A percentile compares a stretch with the other conserved stretches of the same genome.
phyloP scores from a whole-genome alignment of 2,888 invertebrate species.

The Leptarthrus brevirostris region DNA sequence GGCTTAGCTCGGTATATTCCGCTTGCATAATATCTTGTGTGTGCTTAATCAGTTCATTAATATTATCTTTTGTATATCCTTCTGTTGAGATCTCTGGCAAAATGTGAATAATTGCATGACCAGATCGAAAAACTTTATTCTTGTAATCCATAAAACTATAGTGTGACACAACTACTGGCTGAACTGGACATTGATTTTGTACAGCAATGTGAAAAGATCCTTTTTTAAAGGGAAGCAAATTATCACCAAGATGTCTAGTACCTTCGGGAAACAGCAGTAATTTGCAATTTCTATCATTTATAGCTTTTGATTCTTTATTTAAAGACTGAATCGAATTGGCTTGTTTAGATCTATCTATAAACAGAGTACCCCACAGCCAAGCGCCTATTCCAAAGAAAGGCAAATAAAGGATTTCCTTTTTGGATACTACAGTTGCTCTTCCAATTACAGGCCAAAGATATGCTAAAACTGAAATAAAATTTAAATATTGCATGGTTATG shows the following conservation, averaged over 20 bases:
- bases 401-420: conserved; percentile 83
- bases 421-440: conserved; percentile 84
- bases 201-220: conserved; percentile 96
- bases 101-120: conserved; percentile 77
- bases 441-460: conserved; percentile 85
- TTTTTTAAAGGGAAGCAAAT: conserved; percentile 91
- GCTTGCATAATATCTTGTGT: conserved; percentile 76
- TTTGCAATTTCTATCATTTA: conserved; percentile 76
- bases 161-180: conserved; percentile 88
- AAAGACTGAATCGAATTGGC: conserved; percentile 78
- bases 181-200: conserved; percentile 83
- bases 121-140: conserved; percentile 75
- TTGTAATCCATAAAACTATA: conserved; percentile 79
- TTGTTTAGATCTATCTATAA: conserved; percentile 82
- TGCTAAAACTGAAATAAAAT: conserved; percentile 71
- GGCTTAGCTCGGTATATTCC: conserved; percentile 70
- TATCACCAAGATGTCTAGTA: conserved; percentile 81
- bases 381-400: conserved; percentile 87
- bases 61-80: conserved; percentile 73
- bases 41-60: conserved; percentile 74
- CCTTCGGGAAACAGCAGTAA: conserved; percentile 94
- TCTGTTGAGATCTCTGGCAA: conserved; percentile 79
- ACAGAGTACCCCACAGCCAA: conserved; percentile 90
- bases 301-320: conserved; percentile 77
- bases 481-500: not conserved